Percentiles rank a stretch among this genome's conserved stretches.
phyloP scores from a whole-genome alignment of 2,888 invertebrate genomes.

The Venusia cambrica region DNA sequence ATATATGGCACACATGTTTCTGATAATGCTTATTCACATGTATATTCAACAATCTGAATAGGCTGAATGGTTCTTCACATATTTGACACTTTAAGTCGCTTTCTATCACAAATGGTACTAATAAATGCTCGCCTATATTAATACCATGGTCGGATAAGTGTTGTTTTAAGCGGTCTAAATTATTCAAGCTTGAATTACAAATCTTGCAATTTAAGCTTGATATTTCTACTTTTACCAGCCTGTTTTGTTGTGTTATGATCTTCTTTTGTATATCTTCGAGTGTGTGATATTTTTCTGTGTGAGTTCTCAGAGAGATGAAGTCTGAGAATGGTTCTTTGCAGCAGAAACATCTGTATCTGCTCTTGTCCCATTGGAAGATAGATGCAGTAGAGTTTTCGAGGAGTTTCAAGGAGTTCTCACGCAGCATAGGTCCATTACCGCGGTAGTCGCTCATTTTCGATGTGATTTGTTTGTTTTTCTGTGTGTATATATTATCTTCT shows the following conservation, averaged over 20 bases:
- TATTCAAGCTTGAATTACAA: constrained; percentile 38
- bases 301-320: constrained; percentile 45
- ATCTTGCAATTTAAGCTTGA: constrained; percentile 53
- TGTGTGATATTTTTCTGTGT: constrained; percentile 44
- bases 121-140: constrained; percentile 47
- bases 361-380: constrained; percentile 67
- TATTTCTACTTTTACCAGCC: constrained; percentile 63
- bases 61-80: constrained; percentile 47
- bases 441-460: constrained; percentile 38
- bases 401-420: constrained; percentile 77
- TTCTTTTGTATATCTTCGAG: constrained; percentile 53
- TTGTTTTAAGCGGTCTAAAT: constrained; percentile 37
- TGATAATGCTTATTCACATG: constrained; percentile 68
- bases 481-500: no score
- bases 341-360: constrained; percentile 61
- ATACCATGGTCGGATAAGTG: constrained; percentile 52
- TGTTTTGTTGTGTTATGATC: constrained; percentile 61
- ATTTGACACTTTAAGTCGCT: constrained; percentile 53
- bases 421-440: constrained; percentile 48
- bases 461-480: neutral
- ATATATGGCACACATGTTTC: constrained; percentile 64
- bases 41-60: constrained; percentile 59
- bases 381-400: constrained; percentile 58
- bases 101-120: constrained; percentile 62
- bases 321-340: constrained; percentile 63